Evolutionary conservation across 2,113 vertebrate genomes (phyloP), one percentile per base, ranked within the genome.

Genomic region (Notarius quadriscutis): DNA sequence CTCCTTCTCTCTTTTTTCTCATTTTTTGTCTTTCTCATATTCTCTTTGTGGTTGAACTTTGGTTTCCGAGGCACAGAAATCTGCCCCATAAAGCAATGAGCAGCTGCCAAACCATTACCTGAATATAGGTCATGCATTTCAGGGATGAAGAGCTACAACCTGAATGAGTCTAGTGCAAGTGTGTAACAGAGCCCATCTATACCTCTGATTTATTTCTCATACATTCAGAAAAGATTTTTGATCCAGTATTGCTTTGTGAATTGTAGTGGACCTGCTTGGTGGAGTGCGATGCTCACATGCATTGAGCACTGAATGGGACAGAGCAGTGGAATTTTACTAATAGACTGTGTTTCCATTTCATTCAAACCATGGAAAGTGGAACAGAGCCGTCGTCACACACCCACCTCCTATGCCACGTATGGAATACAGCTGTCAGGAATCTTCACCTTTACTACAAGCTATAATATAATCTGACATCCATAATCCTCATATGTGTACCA

Each of bases 291-390:
- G 60, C 85, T 87, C 85, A 41, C 63, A 80, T 63, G 81, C 53
- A 86, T 50, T n/a, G 41, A 84, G 81, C 25, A 17, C 77, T 89
- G 67, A 87, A 87, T 89, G 67, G 69, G 53, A 85, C 63, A 58
- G 84, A 30, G 51, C 77, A 69, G 79, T 87, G 89, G 89, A 89
- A 87, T 78, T 85, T 89, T 82, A 83, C 78, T 89, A 87, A 89
- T 85, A 85, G 60, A 34, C 78, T 83, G 86, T 82, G 67, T 89
- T 87, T 85, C 86, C 89, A 87, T 87, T 85, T 85, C 60, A 87
- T 89, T 87, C 83, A 82, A 84, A 77, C 69, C 85, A 84, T 87
- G 86, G 86, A 89, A 89, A 87, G 84, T 85, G 51, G 87, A 89
- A 75, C 63, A n/a, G 58, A 67, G 74, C 80, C 84, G 41, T 89